A percentile compares a stretch with the other conserved stretches of the same genome.
These are phyloP conservation scores for Noctua pronuba DNA, from an alignment of 2,888 invertebrate genomes.

Conservation along the genomic window DNA sequence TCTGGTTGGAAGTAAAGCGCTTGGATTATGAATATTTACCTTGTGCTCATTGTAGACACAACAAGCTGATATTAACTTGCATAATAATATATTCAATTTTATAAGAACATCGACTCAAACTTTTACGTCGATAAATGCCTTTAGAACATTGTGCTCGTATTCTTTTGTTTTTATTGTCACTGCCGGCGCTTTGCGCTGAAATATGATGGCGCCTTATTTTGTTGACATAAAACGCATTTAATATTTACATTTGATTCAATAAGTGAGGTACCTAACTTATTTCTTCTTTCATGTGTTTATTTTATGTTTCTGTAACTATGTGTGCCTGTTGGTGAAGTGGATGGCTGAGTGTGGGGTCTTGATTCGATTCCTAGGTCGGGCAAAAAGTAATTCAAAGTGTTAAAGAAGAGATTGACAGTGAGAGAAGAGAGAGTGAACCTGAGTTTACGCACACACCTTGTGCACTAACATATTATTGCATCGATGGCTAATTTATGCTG, in stretches of 20 bases:
- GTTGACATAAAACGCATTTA: conserved; percentile 19
- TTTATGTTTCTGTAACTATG: not conserved
- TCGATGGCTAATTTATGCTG: not conserved
- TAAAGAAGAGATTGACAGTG: not conserved
- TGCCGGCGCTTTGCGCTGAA: conserved; percentile 18
- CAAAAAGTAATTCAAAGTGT: not conserved
- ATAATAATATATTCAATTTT: conserved; percentile 27
- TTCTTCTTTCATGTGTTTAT: not conserved
- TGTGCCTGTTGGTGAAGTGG: not conserved
- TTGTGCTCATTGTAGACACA: conserved; percentile 40
- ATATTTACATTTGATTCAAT: conserved; percentile 36
- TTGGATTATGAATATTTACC: not conserved
- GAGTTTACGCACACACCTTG: not conserved
- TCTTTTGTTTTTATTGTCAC: conserved; percentile 40
- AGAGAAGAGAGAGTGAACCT: not conserved
- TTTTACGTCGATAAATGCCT: conserved; percentile 11
- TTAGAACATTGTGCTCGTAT: conserved; percentile 16
- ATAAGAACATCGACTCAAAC: conserved; percentile 16
- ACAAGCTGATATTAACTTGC: not conserved
- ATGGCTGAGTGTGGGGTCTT: not conserved
- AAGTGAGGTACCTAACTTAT: not conserved
- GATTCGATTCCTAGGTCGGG: not conserved
- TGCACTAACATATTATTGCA: not conserved
- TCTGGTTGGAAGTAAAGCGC: not conserved
- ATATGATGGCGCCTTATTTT: conserved; percentile 39